Conservation (phyloP, 2,797 vertebrate species). For the Anguilla marmorata region DNA sequence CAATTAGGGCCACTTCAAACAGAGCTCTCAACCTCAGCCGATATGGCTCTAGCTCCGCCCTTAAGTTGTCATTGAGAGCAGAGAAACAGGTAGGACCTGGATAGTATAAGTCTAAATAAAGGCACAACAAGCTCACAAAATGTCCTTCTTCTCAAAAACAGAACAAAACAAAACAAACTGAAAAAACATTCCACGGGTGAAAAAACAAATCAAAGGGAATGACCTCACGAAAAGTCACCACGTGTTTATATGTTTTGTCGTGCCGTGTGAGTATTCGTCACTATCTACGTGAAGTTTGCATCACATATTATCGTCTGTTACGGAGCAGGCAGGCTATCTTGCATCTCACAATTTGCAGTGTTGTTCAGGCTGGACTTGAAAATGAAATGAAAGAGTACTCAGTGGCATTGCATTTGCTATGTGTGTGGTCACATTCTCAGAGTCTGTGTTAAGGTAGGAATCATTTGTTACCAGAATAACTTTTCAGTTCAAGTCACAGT, state of each 20-base stretch:
- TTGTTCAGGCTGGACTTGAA: conserved; percentile 47
- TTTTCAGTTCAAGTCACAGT: neutral
- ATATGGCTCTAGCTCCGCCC: conserved; percentile 44
- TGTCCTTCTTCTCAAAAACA: conserved; percentile 24
- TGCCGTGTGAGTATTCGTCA: conserved; percentile 3
- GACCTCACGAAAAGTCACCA: conserved; percentile 44
- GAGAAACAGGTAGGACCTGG: conserved; percentile 43
- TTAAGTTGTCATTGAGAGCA: conserved; percentile 36
- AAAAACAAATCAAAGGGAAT: conserved; percentile 60
- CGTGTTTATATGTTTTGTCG: conserved; percentile 34
- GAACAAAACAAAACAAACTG: conserved; percentile 44
- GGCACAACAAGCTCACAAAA: conserved; percentile 35
- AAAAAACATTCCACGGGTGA: conserved; percentile 51
- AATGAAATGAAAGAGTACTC: conserved; percentile 28
- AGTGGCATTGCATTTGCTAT: neutral
- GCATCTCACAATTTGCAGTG: conserved; percentile 50
- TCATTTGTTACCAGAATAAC: neutral
- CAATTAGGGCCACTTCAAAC: conserved; percentile 62
- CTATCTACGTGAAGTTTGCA: conserved; percentile 60
- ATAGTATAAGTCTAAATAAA: conserved; percentile 41
- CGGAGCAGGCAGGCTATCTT: conserved; percentile 46
- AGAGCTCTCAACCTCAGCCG: conserved; percentile 42
- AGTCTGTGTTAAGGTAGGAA: neutral
- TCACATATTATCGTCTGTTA: conserved; percentile 55
- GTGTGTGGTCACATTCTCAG: neutral